Percentiles rank a stretch among this genome's conserved stretches.
Evolutionary conservation across 2,888 invertebrate species (phyloP).

Genomic region (Deladenus siricidicola): DNA sequence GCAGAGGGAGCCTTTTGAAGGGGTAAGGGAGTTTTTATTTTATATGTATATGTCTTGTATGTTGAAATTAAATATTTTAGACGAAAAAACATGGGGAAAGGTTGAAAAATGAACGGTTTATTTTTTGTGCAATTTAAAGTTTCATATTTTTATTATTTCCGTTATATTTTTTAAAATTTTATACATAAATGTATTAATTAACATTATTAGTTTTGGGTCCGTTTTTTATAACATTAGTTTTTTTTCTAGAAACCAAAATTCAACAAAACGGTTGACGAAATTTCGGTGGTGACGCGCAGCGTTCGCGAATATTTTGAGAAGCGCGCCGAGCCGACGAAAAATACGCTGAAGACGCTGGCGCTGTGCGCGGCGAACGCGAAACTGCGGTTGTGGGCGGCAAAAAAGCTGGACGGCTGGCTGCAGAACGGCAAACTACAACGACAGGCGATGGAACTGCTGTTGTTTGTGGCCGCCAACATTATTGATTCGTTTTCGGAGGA

Average conservation of each 20-base stretch:
- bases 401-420: constrained; percentile 15
- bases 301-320: constrained; percentile 11
- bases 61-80: no score
- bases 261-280: constrained; percentile 4
- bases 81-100: no score
- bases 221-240: no score
- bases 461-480: constrained; percentile 15
- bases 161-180: neutral
- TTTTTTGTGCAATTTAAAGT: no score
- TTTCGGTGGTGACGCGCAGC: neutral
- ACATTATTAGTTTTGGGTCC: no score
- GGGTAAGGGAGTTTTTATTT: no score
- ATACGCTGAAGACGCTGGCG: constrained; percentile 11
- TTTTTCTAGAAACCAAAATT: constrained; percentile 13
- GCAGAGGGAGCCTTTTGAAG: neutral
- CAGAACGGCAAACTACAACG: constrained; percentile 14
- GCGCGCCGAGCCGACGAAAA: constrained; percentile 4
- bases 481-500: constrained; percentile 6
- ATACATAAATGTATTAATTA: no score
- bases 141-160: no score
- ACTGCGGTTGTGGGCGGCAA: constrained; percentile 12
- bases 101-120: no score
- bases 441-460: constrained; percentile 12
- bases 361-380: constrained; percentile 10
- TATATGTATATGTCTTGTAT: no score